These are phyloP conservation scores for Podarcis cretensis DNA, from an alignment of 2,113 vertebrate genomes.

Conservation along the genomic window DNA sequence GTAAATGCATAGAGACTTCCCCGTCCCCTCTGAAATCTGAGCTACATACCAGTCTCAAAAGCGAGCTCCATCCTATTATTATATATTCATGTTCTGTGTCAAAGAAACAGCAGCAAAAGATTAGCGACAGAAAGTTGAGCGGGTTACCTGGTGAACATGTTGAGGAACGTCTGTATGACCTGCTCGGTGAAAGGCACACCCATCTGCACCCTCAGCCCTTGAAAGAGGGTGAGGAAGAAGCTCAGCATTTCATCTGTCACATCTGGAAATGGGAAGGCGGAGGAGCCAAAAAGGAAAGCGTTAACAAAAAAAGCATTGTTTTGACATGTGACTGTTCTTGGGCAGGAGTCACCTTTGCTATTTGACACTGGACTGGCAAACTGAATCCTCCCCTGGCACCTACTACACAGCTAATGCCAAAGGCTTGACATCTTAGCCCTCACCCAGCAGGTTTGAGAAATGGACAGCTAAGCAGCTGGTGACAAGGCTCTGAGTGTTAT, in stretches of 20 bases:
- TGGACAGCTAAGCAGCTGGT: background rate
- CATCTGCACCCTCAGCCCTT: constrained; percentile 97
- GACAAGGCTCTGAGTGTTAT: background rate
- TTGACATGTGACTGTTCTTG: background rate
- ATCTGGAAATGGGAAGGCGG: constrained; percentile 75
- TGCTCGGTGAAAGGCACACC: constrained; percentile 97
- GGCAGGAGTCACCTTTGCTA: background rate
- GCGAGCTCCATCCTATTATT: too few relatives aligned
- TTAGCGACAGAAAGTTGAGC: too few relatives aligned
- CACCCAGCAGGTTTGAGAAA: background rate
- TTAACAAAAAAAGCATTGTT: background rate
- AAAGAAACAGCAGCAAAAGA: background rate
- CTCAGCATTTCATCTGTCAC: constrained; percentile 97
- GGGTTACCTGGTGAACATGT: constrained; percentile 96
- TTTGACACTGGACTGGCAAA: background rate
- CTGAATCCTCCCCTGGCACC: background rate
- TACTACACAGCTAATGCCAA: background rate
- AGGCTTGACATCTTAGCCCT: background rate
- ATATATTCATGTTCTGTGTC: background rate
- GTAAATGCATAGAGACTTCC: background rate
- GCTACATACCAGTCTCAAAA: background rate
- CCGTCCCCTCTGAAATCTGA: background rate
- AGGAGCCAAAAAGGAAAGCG: background rate
- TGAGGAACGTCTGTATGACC: constrained; percentile 97
- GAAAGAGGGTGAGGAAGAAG: constrained; percentile 97